Conservation (phyloP, 2,797 vertebrate species). For the Dicrostonyx torquatus region DNA sequence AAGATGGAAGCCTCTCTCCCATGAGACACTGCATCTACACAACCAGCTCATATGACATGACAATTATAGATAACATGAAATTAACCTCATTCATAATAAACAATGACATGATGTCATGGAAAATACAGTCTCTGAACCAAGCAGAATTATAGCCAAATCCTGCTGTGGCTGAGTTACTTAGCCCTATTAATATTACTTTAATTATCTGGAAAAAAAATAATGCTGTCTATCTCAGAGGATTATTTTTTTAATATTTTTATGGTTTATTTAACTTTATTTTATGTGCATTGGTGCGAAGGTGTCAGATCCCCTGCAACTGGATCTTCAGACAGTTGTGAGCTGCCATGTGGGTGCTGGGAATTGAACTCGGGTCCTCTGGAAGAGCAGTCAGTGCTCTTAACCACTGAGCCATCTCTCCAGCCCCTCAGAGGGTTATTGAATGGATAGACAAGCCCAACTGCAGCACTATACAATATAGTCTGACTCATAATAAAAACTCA, state of each 20-base stretch:
- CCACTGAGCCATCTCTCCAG: too few relatives aligned
- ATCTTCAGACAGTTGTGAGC: too few relatives aligned
- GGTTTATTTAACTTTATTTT: too few relatives aligned
- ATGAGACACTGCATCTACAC: not conserved
- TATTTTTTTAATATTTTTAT: too few relatives aligned
- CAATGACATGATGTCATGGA: not conserved
- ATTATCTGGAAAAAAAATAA: conserved; percentile 31
- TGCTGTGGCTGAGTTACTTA: conserved; percentile 2
- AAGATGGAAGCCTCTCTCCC: not conserved
- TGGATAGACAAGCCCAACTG: not conserved
- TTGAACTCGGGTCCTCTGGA: too few relatives aligned
- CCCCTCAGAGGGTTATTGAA: not conserved
- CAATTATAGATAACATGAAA: not conserved
- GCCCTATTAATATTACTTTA: not conserved
- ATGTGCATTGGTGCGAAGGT: too few relatives aligned
- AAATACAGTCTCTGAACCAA: not conserved
- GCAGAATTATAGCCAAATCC: not conserved
- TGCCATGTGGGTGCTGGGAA: too few relatives aligned
- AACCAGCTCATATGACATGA: not conserved
- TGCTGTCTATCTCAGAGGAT: not conserved
- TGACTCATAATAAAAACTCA: not conserved
- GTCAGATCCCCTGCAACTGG: too few relatives aligned
- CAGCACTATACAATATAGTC: not conserved
- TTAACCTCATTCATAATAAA: not conserved
- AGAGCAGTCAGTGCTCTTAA: too few relatives aligned